Evolutionary conservation across 2,888 invertebrate species (phyloP).

Genomic region (Dicycla oo): DNA sequence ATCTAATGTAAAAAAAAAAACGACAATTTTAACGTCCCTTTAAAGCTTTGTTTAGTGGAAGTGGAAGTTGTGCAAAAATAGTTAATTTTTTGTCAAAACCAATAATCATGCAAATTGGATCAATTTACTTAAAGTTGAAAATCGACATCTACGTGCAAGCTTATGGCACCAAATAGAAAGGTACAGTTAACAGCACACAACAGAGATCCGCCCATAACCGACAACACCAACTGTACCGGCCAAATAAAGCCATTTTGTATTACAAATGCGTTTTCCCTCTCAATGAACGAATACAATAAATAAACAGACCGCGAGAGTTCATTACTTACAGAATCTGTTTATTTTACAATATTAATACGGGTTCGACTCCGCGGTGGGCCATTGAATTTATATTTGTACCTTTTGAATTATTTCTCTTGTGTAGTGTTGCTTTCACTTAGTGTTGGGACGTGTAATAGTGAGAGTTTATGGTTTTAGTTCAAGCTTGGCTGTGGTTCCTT

Average conservation of each 20-base stretch:
- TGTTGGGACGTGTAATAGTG: slow-evolving; percentile 34
- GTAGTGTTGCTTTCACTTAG: slow-evolving; percentile 58
- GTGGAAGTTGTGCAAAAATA: neutral
- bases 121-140: neutral
- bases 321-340: slow-evolving; percentile 76
- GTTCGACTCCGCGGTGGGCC: slow-evolving; percentile 76
- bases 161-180: slow-evolving; percentile 40
- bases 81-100: neutral
- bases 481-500: neutral
- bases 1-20: no score
- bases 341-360: slow-evolving; percentile 75
- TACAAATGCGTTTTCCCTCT: slow-evolving; percentile 74
- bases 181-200: neutral
- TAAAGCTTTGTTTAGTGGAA: neutral
- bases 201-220: slow-evolving; percentile 27
- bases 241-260: slow-evolving; percentile 71
- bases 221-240: slow-evolving; percentile 46
- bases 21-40: no score
- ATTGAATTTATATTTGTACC: slow-evolving; percentile 77
- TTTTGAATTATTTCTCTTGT: slow-evolving; percentile 72
- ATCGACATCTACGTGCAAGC: neutral
- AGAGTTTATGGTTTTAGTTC: slow-evolving; percentile 27
- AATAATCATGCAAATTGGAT: neutral
- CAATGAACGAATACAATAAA: slow-evolving; percentile 74
- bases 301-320: slow-evolving; percentile 69